Base-by-base conservation (phyloP, 2,888 invertebrate species). In the Cheilosia pagana region DNA sequence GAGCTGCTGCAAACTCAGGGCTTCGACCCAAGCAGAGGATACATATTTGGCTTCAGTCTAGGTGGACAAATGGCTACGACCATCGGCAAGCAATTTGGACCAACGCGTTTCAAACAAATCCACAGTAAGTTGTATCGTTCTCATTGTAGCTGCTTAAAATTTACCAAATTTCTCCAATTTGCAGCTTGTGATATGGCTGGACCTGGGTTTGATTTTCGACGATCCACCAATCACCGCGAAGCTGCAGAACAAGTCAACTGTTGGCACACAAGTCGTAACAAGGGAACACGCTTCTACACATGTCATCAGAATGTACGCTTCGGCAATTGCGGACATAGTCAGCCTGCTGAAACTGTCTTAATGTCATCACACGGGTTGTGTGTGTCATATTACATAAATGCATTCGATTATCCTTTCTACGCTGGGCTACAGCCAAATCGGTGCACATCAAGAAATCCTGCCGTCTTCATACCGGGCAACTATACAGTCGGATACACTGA, bases 111-210 rank as follows among this genome's bases (percentile, higher is more conserved):
- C 6, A 87, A 90, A 57, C 90, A 89, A 87, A 91, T 92, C 59
- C 91, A 92, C 72, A 90, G 92, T 92, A 87, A 87, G 87, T 87
- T 14, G 10, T 2, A 5, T 1, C 16, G 19, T 31, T 23, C n/a
- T 23, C 3, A 59, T 19, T 21, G 6, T 8, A 7, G 5, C 1
- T 1, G n/a, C 28, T 35, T 35, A 3, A 41, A 14, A 19, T 25
- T 4, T 7, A 39, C 1, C 3, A 45, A 16, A 8, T 45, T 16
- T 45, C 1, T 1, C 2, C 10, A 10, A 19, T 25, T 63, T 68
- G 4, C 23, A 91, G 91, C 91, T 45, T 92, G 92, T 55, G 91
- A 92, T 75, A 91, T 91, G 90, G 92, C 91, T 35, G 91, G 92
- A 1, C 91, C 91, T 1, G 91, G 91, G 3, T 91, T 91, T 65